Percentiles rank a stretch among this genome's conserved stretches.
These are phyloP conservation scores for Andricus grossulariae DNA, from an alignment of 1,140 invertebrate species.

Conservation along the genomic window DNA sequence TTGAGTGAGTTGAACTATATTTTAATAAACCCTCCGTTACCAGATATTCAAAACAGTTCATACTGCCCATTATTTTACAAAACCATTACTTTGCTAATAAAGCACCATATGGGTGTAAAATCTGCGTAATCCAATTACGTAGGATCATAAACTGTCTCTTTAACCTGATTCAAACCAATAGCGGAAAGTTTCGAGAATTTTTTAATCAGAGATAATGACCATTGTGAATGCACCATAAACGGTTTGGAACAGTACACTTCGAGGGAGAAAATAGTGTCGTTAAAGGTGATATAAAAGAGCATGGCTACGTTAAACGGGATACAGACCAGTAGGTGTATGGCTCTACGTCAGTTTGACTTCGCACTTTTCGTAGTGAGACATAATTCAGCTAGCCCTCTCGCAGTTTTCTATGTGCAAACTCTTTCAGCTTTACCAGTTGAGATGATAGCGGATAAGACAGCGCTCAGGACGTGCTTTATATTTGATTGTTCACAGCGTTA, in stretches of 20 bases:
- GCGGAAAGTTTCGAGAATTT: neutral
- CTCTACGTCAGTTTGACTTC: neutral
- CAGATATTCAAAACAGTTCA: too few relatives aligned
- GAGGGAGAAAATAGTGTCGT: constrained; percentile 25
- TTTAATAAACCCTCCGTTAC: too few relatives aligned
- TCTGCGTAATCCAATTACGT: constrained; percentile 2
- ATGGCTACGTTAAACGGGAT: constrained; percentile 4
- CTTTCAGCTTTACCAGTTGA: neutral
- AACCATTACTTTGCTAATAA: neutral
- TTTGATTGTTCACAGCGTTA: constrained; percentile 25
- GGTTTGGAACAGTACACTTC: neutral
- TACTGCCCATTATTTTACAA: too few relatives aligned
- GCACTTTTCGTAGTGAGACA: neutral
- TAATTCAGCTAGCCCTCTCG: constrained; percentile 7
- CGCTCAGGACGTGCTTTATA: constrained; percentile 3
- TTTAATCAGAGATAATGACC: constrained; percentile 22
- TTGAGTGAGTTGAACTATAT: too few relatives aligned
- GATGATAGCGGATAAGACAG: neutral
- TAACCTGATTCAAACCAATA: constrained; percentile 3
- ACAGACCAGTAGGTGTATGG: neutral
- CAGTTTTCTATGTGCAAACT: neutral
- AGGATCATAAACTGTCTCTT: neutral
- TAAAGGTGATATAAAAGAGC: constrained; percentile 9
- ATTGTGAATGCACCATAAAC: neutral
- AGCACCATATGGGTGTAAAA: constrained; percentile 10